Evolutionary conservation across 2,797 vertebrate species (phyloP).

Genomic region (Halcyon leucocephala): DNA sequence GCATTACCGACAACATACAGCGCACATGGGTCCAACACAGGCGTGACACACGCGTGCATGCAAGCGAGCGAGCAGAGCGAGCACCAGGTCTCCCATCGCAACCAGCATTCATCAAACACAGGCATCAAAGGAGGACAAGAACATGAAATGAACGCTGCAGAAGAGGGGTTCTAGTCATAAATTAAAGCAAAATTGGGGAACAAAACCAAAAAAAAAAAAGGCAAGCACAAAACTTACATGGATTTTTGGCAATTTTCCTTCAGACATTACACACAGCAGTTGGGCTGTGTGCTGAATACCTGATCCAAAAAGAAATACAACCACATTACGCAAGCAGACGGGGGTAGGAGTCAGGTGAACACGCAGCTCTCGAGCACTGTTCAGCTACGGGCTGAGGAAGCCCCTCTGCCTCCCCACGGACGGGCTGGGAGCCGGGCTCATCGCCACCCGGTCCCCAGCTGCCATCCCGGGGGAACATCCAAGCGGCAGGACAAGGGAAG

Average conservation of each 20-base stretch:
- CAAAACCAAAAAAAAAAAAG: not conserved
- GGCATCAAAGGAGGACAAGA: not conserved
- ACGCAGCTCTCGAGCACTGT: constrained; percentile 9
- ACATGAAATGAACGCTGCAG: not conserved
- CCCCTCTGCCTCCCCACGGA: not conserved
- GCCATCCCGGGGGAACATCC: not conserved
- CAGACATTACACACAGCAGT: constrained; percentile 68
- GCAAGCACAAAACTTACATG: constrained; percentile 49
- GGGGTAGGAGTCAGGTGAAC: constrained; percentile 44
- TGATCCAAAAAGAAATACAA: constrained; percentile 66
- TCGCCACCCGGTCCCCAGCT: too few species aligned
- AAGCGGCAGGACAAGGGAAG: not conserved
- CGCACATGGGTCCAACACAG: not conserved
- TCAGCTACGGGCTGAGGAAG: not conserved
- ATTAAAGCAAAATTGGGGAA: not conserved
- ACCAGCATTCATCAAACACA: not conserved
- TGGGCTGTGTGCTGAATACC: constrained; percentile 61
- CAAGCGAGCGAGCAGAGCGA: not conserved
- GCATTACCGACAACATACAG: not conserved
- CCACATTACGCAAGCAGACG: constrained; percentile 46
- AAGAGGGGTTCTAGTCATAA: not conserved
- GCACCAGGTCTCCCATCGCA: not conserved
- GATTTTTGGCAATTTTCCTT: constrained; percentile 68
- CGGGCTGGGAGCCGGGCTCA: not conserved
- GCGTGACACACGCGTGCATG: not conserved